Evolutionary conservation across 2,888 invertebrate species (phyloP).

Genomic region (Cataglyphis cursor): DNA sequence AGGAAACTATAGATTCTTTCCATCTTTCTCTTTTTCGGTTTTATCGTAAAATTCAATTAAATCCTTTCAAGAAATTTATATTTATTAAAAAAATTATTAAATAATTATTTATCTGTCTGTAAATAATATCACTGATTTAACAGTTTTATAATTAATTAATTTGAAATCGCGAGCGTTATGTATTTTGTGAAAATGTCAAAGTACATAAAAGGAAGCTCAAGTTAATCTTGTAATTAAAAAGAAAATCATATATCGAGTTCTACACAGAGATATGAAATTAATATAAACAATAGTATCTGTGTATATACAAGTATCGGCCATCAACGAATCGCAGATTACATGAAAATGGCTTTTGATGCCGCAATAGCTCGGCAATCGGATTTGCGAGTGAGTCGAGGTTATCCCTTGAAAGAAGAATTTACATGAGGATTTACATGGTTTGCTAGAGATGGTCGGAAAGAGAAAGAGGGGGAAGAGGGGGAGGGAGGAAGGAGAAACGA

Average conservation of each 20-base stretch:
- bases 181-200: constrained; percentile 11
- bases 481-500: constrained; percentile 9
- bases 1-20: neutral
- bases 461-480: neutral
- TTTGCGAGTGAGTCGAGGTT: constrained; percentile 71
- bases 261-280: constrained; percentile 63
- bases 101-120: neutral
- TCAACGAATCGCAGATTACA: constrained; percentile 73
- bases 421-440: constrained; percentile 74
- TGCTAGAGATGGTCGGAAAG: constrained; percentile 49
- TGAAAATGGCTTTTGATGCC: constrained; percentile 68
- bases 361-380: constrained; percentile 72
- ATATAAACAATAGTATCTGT: constrained; percentile 62
- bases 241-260: constrained; percentile 35
- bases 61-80: neutral
- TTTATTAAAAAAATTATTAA: constrained; percentile 6
- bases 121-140: neutral
- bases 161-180: neutral
- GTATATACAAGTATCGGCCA: constrained; percentile 50
- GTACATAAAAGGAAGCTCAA: constrained; percentile 6
- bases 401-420: constrained; percentile 74
- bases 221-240: neutral
- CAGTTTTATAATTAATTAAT: neutral
- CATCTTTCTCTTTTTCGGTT: neutral
- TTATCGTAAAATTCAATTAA: constrained; percentile 14